Base-by-base conservation (phyloP, 2,888 invertebrate species). In the Callosobruchus maculatus region DNA sequence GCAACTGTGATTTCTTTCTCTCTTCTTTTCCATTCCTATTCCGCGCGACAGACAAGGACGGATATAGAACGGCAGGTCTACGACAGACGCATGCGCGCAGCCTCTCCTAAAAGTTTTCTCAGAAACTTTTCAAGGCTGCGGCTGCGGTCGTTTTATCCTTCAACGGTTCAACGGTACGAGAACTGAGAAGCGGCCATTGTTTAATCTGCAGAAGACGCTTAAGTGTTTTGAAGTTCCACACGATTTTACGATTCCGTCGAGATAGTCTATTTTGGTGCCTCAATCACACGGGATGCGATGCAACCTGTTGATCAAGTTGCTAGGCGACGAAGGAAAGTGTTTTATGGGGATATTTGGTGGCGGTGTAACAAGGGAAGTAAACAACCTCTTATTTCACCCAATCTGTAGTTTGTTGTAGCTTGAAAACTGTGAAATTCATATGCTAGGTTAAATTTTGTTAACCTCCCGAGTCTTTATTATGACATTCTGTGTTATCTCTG, bases 121-220 rank as follows among this genome's bases (percentile, higher is more conserved):
- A 86, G 86, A 86, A 86, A 84, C 83, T 85, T 85, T 86, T 86
- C 85, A 86, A 87, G 86, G 86, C 84, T 84, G 82, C n/a, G n/a
- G n/a, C n/a, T n/a, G n/a, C 49, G 49, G 49, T 49, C 18, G 49
- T 82, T 82, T 82, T 81, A 85, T 85, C 85, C 85, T 86, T 85
- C 82, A 84, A n/a, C n/a, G n/a, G n/a, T n/a, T n/a, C n/a, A n/a
- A 67, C 67, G 4, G 22, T 68, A 9, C 3, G 13, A 49, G 5
- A 13, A 0, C 4, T 13, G 49, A 7, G 49, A 49, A 21, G 86
- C 85, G 83, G 86, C 85, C 85, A 86, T 86, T 85, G 85, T 85
- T 86, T 82, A 82, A 84, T 83, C 82, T 81, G 82, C 78, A 75
- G 82, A 84, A 85, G 84, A 85, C 84, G 85, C 85, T 84, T 84